A percentile compares a stretch with the other conserved stretches of the same genome.
These are phyloP conservation scores for Shargacucullia verbasci DNA, from an alignment of 2,888 invertebrate species.

Conservation along the genomic window DNA sequence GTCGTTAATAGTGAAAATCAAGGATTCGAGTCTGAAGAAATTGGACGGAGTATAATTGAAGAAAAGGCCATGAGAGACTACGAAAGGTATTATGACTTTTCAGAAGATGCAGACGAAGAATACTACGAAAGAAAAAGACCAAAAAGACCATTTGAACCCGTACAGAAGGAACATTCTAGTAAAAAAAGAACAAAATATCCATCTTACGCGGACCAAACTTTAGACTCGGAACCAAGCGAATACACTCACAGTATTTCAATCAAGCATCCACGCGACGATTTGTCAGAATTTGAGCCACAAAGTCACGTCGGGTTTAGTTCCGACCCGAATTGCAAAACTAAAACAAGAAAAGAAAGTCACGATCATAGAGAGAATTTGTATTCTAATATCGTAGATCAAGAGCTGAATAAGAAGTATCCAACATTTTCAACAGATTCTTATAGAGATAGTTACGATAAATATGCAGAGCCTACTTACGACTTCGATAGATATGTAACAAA, in stretches of 20 bases:
- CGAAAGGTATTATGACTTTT: slow-evolving; percentile 75
- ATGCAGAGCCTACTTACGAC: slow-evolving; percentile 71
- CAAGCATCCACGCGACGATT: slow-evolving; percentile 78
- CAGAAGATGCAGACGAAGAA: slow-evolving; percentile 75
- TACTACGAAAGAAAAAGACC: slow-evolving; percentile 71
- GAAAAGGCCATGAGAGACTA: slow-evolving; percentile 78
- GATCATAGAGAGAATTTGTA: slow-evolving; percentile 66
- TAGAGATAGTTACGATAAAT: slow-evolving; percentile 76
- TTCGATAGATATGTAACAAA: slow-evolving; percentile 71
- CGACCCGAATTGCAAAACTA: slow-evolving; percentile 81
- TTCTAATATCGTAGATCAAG: slow-evolving; percentile 69
- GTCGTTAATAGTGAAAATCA: slow-evolving; percentile 87
- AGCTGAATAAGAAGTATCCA: slow-evolving; percentile 74
- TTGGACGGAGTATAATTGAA: slow-evolving; percentile 64
- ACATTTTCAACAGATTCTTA: slow-evolving; percentile 65
- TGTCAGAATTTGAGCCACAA: slow-evolving; percentile 69
- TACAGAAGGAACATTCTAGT: slow-evolving; percentile 68
- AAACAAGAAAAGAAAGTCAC: slow-evolving; percentile 74
- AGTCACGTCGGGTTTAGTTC: slow-evolving; percentile 77
- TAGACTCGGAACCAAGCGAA: slow-evolving; percentile 78
- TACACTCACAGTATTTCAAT: slow-evolving; percentile 80
- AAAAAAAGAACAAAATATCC: slow-evolving; percentile 74
- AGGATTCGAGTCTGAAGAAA: slow-evolving; percentile 46
- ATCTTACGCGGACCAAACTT: slow-evolving; percentile 39
- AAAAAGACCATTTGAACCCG: slow-evolving; percentile 69